Evolutionary conservation across 1,140 invertebrate species (phyloP).

Genomic region (Drosophila pectinifera): DNA sequence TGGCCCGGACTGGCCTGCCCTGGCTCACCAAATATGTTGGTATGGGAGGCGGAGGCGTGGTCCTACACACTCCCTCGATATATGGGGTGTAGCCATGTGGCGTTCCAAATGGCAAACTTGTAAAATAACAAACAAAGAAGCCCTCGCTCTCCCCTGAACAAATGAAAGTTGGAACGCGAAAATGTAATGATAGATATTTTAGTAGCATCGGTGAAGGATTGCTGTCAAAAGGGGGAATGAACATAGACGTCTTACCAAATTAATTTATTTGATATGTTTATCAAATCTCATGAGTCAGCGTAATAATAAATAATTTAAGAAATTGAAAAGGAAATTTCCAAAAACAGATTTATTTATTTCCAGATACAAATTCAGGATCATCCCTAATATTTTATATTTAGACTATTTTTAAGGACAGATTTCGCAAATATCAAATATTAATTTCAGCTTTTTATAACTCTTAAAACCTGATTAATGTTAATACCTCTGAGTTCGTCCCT

Average conservation of each 20-base stretch:
- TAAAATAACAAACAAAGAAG: slow-evolving; percentile 56
- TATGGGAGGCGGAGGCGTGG: slow-evolving; percentile 30
- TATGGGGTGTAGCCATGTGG: slow-evolving; percentile 41
- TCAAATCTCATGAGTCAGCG: not conserved
- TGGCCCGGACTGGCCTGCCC: slow-evolving; percentile 21
- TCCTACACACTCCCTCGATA: slow-evolving; percentile 31
- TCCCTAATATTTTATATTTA: not conserved
- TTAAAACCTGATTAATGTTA: not conserved
- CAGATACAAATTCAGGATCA: not conserved
- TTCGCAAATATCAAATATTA: not conserved
- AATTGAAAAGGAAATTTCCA: not conserved
- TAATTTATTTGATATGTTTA: not conserved
- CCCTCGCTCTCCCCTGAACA: slow-evolving; percentile 6
- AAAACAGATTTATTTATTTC: not conserved
- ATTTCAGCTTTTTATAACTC: not conserved
- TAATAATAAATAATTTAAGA: not conserved
- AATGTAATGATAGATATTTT: slow-evolving; percentile 56
- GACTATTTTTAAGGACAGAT: not conserved
- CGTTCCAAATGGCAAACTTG: slow-evolving; percentile 42
- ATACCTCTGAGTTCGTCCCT: slow-evolving; percentile 7
- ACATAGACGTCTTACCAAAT: not conserved
- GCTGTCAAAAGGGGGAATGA: not conserved
- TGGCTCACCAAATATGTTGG: slow-evolving; percentile 34
- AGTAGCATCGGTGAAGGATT: slow-evolving; percentile 16
- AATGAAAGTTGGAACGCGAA: slow-evolving; percentile 31